Evolutionary conservation across 2,797 vertebrate species (phyloP).

Genomic region (Lophius americanus): DNA sequence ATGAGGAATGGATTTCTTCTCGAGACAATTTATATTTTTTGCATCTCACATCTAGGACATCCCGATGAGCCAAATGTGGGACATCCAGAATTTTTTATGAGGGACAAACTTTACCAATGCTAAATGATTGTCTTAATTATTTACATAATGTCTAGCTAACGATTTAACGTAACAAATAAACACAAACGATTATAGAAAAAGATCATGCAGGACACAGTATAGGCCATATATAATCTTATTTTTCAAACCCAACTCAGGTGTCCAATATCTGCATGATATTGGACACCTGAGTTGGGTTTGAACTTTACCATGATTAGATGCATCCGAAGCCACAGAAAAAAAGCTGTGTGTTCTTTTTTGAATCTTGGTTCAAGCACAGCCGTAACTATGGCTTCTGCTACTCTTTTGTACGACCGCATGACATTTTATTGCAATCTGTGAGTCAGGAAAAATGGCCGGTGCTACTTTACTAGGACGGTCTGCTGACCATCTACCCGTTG

Average conservation of each 20-base stretch:
- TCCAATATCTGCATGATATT: too few relatives aligned
- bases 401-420: too few relatives aligned
- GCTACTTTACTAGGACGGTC: background rate
- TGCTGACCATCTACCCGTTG: background rate
- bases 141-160: background rate
- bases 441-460: background rate
- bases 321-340: conserved; percentile 14
- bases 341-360: background rate
- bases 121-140: background rate
- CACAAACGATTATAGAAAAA: conserved; percentile 3
- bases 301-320: conserved; percentile 6
- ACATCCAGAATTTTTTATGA: too few relatives aligned
- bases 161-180: background rate
- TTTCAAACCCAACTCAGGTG: conserved; percentile 10
- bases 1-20: conserved; percentile 10
- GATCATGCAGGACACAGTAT: background rate
- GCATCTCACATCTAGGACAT: background rate
- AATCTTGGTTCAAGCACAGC: conserved; percentile 7
- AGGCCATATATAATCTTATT: background rate
- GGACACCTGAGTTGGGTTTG: too few relatives aligned
- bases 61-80: too few relatives aligned
- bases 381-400: background rate
- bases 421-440: background rate
- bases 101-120: too few relatives aligned
- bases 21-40: background rate